Percentiles rank a stretch among this genome's conserved stretches.
Evolutionary conservation across 2,797 vertebrate genomes (phyloP).

Genomic region (Danio tinwini): DNA sequence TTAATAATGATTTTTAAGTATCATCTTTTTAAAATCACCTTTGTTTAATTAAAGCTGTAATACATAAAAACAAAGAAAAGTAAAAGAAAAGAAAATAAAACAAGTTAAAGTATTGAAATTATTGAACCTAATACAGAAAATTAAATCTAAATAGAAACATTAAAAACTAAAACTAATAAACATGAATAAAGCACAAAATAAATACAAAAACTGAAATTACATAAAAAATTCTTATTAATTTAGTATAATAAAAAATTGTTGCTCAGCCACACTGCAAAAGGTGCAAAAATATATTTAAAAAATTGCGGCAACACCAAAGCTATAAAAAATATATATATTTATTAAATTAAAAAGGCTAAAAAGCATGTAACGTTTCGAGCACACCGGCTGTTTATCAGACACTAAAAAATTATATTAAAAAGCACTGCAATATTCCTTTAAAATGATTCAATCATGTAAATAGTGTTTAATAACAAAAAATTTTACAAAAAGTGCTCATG

Average conservation of each 20-base stretch:
- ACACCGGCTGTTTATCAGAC: too few species aligned
- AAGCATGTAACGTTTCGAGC: too few species aligned
- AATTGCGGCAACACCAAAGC: too few species aligned
- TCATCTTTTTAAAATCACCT: not conserved
- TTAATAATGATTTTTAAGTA: too few species aligned
- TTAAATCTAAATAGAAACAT: not conserved
- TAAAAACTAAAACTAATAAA: not conserved
- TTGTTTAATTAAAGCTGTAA: not conserved
- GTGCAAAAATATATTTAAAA: too few species aligned
- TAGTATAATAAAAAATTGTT: not conserved
- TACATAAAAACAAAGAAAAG: too few species aligned
- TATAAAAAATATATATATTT: too few species aligned
- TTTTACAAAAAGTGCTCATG: too few species aligned
- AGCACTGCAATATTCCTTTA: not conserved
- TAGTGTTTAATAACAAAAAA: not conserved
- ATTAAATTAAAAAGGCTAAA: too few species aligned
- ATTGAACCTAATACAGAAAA: not conserved
- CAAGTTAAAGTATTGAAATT: not conserved
- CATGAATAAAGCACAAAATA: not conserved
- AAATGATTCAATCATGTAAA: not conserved
- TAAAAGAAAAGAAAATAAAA: not conserved
- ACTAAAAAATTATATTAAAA: not conserved
- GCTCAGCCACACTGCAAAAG: too few species aligned
- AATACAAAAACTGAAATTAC: not conserved
- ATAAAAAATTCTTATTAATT: not conserved